These are phyloP conservation scores for Chymomyza caudatula DNA, from an alignment of 2,888 invertebrate species.

Conservation along the genomic window DNA sequence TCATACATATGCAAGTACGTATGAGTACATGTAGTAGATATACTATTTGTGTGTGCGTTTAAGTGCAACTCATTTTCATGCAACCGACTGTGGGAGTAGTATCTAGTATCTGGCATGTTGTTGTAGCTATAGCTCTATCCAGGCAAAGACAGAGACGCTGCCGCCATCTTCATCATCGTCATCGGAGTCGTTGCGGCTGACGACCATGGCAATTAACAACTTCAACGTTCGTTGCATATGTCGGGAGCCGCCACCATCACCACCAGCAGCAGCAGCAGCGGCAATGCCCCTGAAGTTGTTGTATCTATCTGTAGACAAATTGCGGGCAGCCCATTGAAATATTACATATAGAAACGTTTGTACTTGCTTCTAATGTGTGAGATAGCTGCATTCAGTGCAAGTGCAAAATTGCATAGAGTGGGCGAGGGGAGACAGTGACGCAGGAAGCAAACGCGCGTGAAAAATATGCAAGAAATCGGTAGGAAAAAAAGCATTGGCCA, in stretches of 20 bases:
- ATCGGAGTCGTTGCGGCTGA: constrained; percentile 51
- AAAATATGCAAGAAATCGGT: constrained; percentile 63
- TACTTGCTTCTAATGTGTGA: constrained; percentile 46
- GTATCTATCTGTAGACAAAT: constrained; percentile 51
- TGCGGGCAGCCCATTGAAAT: constrained; percentile 50
- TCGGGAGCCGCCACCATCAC: constrained; percentile 13
- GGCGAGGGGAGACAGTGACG: constrained; percentile 24
- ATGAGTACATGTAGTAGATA: constrained; percentile 7
- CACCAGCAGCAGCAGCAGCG: neutral
- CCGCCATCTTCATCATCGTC: neutral
- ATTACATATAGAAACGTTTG: constrained; percentile 7
- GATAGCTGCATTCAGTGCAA: neutral
- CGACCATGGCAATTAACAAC: constrained; percentile 69
- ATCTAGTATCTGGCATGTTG: constrained; percentile 15
- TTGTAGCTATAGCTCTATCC: constrained; percentile 13
- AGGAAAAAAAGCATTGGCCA: constrained; percentile 30
- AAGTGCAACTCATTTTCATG: constrained; percentile 45
- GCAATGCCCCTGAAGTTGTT: neutral
- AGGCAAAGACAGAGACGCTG: constrained; percentile 28
- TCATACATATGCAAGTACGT: constrained; percentile 20
- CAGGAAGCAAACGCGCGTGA: constrained; percentile 48
- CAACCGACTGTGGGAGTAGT: constrained; percentile 49
- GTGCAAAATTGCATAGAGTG: constrained; percentile 14
- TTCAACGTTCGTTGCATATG: constrained; percentile 61
- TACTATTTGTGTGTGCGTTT: constrained; percentile 19